A percentile compares a stretch with the other conserved stretches of the same genome.
Conservation (phyloP, 2,888 invertebrate genomes). For the Drosophila bunnanda region DNA sequence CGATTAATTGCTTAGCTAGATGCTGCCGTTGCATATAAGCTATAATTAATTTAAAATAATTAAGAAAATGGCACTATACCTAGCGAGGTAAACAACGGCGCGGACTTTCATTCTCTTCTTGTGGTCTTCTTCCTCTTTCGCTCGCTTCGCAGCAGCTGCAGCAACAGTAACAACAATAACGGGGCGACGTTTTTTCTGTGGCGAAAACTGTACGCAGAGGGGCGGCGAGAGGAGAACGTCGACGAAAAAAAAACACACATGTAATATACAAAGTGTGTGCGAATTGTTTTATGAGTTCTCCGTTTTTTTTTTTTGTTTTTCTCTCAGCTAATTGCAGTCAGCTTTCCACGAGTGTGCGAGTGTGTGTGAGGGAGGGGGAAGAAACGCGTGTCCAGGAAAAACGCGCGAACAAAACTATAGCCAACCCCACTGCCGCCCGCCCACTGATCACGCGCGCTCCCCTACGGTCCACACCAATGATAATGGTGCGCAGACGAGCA, state of each 20-base stretch:
- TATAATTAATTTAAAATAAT: slow-evolving; percentile 33
- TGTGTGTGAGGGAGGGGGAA: slow-evolving; percentile 14
- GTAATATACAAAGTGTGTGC: slow-evolving; percentile 27
- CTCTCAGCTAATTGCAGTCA: slow-evolving; percentile 68
- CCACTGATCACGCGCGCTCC: slow-evolving; percentile 42
- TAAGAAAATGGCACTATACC: slow-evolving; percentile 42
- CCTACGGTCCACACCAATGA: slow-evolving; percentile 48
- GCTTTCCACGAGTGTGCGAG: slow-evolving; percentile 33
- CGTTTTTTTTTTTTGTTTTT: slow-evolving; percentile 33
- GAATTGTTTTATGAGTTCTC: slow-evolving; percentile 36
- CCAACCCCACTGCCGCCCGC: slow-evolving; percentile 17
- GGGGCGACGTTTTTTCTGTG: slow-evolving; percentile 69
- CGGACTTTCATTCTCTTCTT: slow-evolving; percentile 39
- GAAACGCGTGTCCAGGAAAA: slow-evolving; percentile 46
- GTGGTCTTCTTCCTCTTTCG: slow-evolving; percentile 62
- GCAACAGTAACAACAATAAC: slow-evolving; percentile 53
- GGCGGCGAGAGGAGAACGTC: slow-evolving; percentile 31
- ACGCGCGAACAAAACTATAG: slow-evolving; percentile 36
- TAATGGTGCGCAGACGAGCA: slow-evolving; percentile 81
- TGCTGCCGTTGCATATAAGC: slow-evolving; percentile 57
- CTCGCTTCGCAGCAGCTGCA: slow-evolving; percentile 53
- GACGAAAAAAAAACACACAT: slow-evolving; percentile 40
- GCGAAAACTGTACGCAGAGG: slow-evolving; percentile 74
- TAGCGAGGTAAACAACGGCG: slow-evolving; percentile 40
- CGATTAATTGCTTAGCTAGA: slow-evolving; percentile 22